Evolutionary conservation across 2,888 invertebrate genomes (phyloP).

Genomic region (Lacanobia wlatinum): DNA sequence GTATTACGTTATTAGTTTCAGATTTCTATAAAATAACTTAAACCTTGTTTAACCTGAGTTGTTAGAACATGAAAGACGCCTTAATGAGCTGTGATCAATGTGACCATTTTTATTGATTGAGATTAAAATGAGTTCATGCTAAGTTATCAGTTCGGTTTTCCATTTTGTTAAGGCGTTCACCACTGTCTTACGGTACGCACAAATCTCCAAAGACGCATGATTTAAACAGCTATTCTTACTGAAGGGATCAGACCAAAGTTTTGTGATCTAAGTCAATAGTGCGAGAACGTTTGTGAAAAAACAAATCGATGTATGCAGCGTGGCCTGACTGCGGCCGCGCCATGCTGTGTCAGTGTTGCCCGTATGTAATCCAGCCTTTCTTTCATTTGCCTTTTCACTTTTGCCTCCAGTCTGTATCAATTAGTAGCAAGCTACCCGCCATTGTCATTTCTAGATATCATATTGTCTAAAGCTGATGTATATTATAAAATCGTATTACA

Average conservation of each 20-base stretch:
- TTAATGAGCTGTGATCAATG: constrained; percentile 42
- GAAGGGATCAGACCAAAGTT: constrained; percentile 15
- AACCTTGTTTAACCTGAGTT: neutral
- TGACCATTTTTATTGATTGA: constrained; percentile 1
- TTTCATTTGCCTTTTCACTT: constrained; percentile 21
- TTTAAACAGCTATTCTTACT: neutral
- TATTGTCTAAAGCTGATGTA: constrained; percentile 61
- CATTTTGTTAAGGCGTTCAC: constrained; percentile 7
- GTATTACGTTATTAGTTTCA: neutral
- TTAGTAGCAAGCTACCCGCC: constrained; percentile 49
- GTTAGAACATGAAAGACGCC: constrained; percentile 36
- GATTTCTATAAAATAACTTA: neutral
- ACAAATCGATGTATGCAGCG: constrained; percentile 5
- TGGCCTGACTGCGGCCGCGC: neutral
- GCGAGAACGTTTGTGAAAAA: constrained; percentile 15
- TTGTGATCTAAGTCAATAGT: constrained; percentile 17
- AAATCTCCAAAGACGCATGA: constrained; percentile 24
- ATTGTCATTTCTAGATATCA: constrained; percentile 57
- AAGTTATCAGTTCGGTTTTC: constrained; percentile 1
- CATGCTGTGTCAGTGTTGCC: constrained; percentile 20
- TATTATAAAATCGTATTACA: constrained; percentile 61
- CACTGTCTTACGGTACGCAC: constrained; percentile 23
- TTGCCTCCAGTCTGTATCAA: constrained; percentile 20
- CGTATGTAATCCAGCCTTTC: constrained; percentile 23
- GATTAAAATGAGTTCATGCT: constrained; percentile 1